Evolutionary conservation across 2,888 invertebrate genomes (phyloP).

Genomic region (Aromia moschata): DNA sequence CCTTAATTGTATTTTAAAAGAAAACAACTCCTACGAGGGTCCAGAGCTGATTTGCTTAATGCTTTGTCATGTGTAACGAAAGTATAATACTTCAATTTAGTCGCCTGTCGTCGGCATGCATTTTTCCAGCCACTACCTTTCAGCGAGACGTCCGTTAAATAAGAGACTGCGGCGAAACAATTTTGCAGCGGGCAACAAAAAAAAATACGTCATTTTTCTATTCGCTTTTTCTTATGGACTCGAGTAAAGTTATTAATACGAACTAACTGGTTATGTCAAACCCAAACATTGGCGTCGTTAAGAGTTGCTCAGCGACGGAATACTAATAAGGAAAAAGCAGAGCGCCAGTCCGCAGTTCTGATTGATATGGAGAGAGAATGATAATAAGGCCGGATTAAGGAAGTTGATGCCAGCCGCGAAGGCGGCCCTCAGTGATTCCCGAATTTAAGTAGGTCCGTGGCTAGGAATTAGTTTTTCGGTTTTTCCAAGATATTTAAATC

Average conservation of each 20-base stretch:
- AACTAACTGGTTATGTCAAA: slow-evolving; percentile 66
- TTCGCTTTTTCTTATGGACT: slow-evolving; percentile 61
- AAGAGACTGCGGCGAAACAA: slow-evolving; percentile 58
- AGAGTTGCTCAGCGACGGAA: slow-evolving; percentile 59
- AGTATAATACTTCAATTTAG: slow-evolving; percentile 62
- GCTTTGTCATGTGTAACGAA: slow-evolving; percentile 58
- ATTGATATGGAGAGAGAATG: slow-evolving; percentile 61
- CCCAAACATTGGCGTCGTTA: slow-evolving; percentile 64
- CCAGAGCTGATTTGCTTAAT: slow-evolving; percentile 58
- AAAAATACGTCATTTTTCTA: slow-evolving; percentile 64
- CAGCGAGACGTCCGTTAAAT: slow-evolving; percentile 52
- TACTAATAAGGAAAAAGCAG: slow-evolving; percentile 62
- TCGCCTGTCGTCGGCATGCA: slow-evolving; percentile 62
- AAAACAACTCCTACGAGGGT: slow-evolving; percentile 47
- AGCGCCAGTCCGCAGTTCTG: slow-evolving; percentile 53
- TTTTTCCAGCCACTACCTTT: slow-evolving; percentile 62
- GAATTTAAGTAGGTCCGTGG: no score
- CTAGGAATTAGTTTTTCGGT: no score
- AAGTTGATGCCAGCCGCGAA: slow-evolving; percentile 46
- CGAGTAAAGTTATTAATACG: slow-evolving; percentile 65
- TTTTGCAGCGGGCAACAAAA: slow-evolving; percentile 52
- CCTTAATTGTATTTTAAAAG: slow-evolving; percentile 51
- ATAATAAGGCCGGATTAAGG: slow-evolving; percentile 60
- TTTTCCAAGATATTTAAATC: no score
- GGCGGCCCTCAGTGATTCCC: no score